phyloP scores from a whole-genome alignment of 2,888 invertebrate species.

The Acrobasis consociella region DNA sequence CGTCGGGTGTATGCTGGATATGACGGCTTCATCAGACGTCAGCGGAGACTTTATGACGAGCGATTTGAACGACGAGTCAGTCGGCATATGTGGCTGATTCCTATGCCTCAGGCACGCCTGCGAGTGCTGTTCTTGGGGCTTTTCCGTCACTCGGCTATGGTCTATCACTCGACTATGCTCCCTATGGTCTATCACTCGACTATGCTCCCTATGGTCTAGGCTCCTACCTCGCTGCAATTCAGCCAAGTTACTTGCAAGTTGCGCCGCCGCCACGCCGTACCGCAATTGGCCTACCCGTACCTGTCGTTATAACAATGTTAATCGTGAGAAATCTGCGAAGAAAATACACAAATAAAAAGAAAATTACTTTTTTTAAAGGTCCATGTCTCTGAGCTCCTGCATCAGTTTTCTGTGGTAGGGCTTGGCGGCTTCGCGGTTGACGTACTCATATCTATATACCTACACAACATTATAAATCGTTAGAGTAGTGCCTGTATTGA shows the following conservation, averaged over 20 bases:
- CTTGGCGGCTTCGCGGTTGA: neutral
- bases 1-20: slow-evolving; percentile 12
- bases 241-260: slow-evolving; percentile 60
- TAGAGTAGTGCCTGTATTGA: no score
- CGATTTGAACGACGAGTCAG: slow-evolving; percentile 46
- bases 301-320: slow-evolving; percentile 39
- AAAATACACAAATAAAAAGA: neutral
- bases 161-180: no score
- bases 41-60: slow-evolving; percentile 51
- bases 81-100: slow-evolving; percentile 58
- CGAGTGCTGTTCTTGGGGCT: slow-evolving; percentile 52
- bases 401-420: neutral
- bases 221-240: slow-evolving; percentile 60
- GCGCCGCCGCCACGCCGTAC: slow-evolving; percentile 68
- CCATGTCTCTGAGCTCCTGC: neutral
- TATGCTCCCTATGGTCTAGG: slow-evolving; percentile 38
- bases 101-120: slow-evolving; percentile 51
- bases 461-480: neutral
- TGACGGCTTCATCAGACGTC: slow-evolving; percentile 34
- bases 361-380: slow-evolving; percentile 6
- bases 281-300: slow-evolving; percentile 61
- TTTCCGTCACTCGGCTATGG: slow-evolving; percentile 45
- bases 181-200: no score
- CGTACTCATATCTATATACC: neutral
- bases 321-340: slow-evolving; percentile 20